These are phyloP conservation scores for Ischnura elegans DNA, from an alignment of 2,888 invertebrate genomes.

Conservation along the genomic window DNA sequence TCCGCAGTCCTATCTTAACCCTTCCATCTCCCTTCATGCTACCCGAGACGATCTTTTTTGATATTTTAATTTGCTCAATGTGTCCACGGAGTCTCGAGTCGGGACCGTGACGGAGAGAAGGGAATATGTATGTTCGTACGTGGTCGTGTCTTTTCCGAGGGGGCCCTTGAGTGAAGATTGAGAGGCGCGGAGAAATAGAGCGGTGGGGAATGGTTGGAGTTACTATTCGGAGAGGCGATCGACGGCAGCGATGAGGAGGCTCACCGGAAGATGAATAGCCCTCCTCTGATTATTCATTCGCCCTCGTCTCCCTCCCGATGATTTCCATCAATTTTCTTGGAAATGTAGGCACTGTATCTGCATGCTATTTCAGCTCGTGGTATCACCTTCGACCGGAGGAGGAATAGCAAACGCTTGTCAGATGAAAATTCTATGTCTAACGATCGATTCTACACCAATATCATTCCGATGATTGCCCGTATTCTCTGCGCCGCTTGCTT, in stretches of 20 bases:
- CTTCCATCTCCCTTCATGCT: background rate
- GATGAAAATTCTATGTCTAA: too few relatives aligned
- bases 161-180: background rate
- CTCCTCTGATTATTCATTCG: background rate
- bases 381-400: background rate
- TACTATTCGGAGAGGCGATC: background rate
- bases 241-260: background rate
- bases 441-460: too few relatives aligned
- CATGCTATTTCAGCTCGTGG: background rate
- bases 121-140: background rate
- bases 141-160: slow-evolving; percentile 9
- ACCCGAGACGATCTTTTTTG: slow-evolving; percentile 13
- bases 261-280: background rate
- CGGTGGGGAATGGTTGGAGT: background rate
- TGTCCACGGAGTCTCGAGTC: slow-evolving; percentile 30
- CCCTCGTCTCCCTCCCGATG: background rate
- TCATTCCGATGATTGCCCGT: too few relatives aligned
- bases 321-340: background rate
- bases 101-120: background rate
- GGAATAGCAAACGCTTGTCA: too few relatives aligned
- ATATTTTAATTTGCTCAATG: slow-evolving; percentile 61
- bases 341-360: background rate
- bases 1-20: too few relatives aligned
- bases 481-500: too few relatives aligned
- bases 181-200: background rate